Percentiles rank a stretch among this genome's conserved stretches.
Evolutionary conservation across 2,888 invertebrate species (phyloP).

Genomic region (Elysia crispata): DNA sequence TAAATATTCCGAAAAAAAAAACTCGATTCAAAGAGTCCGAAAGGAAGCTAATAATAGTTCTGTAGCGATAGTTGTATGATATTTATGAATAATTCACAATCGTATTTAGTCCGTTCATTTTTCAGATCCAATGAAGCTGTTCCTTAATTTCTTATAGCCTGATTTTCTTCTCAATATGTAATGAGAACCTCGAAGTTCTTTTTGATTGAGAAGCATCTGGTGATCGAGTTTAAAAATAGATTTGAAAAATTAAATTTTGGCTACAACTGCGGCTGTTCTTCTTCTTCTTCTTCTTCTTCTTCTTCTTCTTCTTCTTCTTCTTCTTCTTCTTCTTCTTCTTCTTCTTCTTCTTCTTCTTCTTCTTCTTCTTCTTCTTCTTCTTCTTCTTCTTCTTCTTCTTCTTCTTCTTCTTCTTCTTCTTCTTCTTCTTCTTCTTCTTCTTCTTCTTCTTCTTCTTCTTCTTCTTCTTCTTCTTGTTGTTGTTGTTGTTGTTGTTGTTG

Average conservation of each 20-base stretch:
- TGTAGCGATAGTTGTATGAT: too few species aligned
- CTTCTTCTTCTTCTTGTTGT: slow-evolving; percentile 1
- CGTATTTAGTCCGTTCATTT: too few species aligned
- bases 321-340: slow-evolving; percentile 21
- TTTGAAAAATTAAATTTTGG: slow-evolving; percentile 1
- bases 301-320: neutral
- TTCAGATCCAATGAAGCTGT: too few species aligned
- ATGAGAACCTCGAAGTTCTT: too few species aligned
- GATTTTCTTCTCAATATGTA: too few species aligned
- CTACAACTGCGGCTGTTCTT: neutral
- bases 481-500: neutral
- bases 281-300: neutral
- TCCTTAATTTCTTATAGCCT: too few species aligned
- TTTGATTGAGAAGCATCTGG: too few species aligned
- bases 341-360: neutral
- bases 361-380: neutral
- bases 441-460: slow-evolving; percentile 21
- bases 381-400: slow-evolving; percentile 15
- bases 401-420: neutral
- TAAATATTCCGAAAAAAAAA: too few species aligned
- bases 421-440: slow-evolving; percentile 18
- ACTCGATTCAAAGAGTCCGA: too few species aligned
- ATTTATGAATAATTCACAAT: too few species aligned
- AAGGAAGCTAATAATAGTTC: too few species aligned
- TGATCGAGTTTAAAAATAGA: too few species aligned